Evolutionary conservation across 2,113 vertebrate species (phyloP).

Genomic region (Hipposideros armiger): DNA sequence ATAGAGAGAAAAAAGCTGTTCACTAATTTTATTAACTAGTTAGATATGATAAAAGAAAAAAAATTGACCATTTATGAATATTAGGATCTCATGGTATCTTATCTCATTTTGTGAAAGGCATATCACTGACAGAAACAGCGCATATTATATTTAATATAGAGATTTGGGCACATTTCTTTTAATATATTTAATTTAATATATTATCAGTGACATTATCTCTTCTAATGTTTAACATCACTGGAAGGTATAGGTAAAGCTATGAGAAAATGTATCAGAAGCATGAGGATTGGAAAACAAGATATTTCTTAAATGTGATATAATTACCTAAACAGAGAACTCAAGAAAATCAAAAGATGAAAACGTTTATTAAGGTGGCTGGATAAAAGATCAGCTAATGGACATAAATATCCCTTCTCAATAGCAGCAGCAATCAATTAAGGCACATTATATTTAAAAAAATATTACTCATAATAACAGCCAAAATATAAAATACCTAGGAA

Average conservation of each 20-base stretch:
- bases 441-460: neutral
- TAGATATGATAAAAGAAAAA: neutral
- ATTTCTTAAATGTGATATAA: neutral
- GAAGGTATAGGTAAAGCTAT: neutral
- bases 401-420: neutral
- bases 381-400: neutral
- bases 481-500: neutral
- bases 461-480: neutral
- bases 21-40: neutral
- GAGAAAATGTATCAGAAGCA: neutral
- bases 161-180: neutral
- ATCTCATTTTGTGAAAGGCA: neutral
- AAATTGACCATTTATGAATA: neutral
- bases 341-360: neutral
- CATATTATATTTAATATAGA: neutral
- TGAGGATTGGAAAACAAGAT: neutral
- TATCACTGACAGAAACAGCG: neutral
- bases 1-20: neutral
- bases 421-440: neutral
- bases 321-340: neutral
- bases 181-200: neutral
- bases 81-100: neutral
- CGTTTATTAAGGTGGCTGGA: neutral
- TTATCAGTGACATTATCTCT: neutral
- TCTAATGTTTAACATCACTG: neutral